Evolutionary conservation across 2,888 invertebrate genomes (phyloP).

Genomic region (Xiphydria camelus): DNA sequence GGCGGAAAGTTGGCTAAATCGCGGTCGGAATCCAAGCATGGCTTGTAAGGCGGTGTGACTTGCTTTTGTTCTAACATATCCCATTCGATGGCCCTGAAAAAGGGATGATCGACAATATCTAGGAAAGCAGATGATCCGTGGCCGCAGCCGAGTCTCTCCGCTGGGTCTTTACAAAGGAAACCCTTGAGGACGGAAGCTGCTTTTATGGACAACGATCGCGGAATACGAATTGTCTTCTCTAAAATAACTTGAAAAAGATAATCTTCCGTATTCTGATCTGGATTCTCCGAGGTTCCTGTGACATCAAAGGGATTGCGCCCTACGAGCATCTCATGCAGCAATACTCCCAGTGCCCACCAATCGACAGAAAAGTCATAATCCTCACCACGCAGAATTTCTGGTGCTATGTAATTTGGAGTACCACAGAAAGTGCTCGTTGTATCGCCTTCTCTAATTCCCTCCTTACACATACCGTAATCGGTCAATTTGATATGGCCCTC

Average conservation of each 20-base stretch:
- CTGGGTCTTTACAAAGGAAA: slow-evolving; percentile 70
- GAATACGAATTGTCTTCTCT: slow-evolving; percentile 70
- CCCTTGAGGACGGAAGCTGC: slow-evolving; percentile 68
- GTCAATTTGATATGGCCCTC: slow-evolving; percentile 73
- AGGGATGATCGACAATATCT: slow-evolving; percentile 68
- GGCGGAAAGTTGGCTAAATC: slow-evolving; percentile 71
- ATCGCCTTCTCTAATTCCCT: slow-evolving; percentile 64
- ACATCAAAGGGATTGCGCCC: slow-evolving; percentile 71
- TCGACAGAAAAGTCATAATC: slow-evolving; percentile 65
- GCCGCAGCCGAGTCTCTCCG: slow-evolving; percentile 68
- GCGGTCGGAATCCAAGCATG: slow-evolving; percentile 63
- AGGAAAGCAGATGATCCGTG: slow-evolving; percentile 63
- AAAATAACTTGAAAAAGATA: slow-evolving; percentile 69
- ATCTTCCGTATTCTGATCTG: slow-evolving; percentile 70
- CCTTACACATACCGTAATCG: slow-evolving; percentile 74
- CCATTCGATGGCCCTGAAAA: slow-evolving; percentile 70
- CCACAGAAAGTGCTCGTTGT: slow-evolving; percentile 65
- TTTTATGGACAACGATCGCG: slow-evolving; percentile 67
- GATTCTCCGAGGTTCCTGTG: slow-evolving; percentile 65
- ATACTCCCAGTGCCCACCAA: slow-evolving; percentile 70
- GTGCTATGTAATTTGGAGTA: slow-evolving; percentile 73
- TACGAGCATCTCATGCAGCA: slow-evolving; percentile 73
- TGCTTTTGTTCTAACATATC: slow-evolving; percentile 66
- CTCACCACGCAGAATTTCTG: slow-evolving; percentile 65
- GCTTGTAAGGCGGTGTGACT: slow-evolving; percentile 69